phyloP scores from a whole-genome alignment of 2,797 vertebrate genomes.

The Oryzias sinensis region DNA sequence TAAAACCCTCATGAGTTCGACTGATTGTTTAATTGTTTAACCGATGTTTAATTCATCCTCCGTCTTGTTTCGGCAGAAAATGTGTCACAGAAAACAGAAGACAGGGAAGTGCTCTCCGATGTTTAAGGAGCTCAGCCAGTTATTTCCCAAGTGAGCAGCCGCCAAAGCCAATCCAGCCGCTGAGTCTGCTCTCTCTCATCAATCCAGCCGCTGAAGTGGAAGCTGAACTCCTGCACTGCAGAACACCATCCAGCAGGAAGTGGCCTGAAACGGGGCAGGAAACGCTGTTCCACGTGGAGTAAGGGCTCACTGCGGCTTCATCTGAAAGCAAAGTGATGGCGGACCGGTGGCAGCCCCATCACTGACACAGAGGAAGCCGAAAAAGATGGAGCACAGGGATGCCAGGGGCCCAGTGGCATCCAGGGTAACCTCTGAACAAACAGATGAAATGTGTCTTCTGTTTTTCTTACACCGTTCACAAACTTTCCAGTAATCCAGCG shows the following conservation, averaged over 20 bases:
- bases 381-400: too few species aligned
- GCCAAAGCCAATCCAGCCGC: neutral
- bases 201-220: neutral
- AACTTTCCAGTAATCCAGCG: too few species aligned
- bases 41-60: neutral
- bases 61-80: neutral
- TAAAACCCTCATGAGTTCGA: conserved; percentile 6
- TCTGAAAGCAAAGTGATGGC: too few species aligned
- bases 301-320: too few species aligned
- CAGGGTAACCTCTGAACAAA: too few species aligned
- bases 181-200: neutral
- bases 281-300: too few species aligned
- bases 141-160: conserved; percentile 8
- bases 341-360: too few species aligned
- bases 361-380: too few species aligned
- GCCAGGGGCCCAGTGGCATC: too few species aligned
- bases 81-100: neutral
- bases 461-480: too few species aligned
- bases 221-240: neutral
- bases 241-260: neutral
- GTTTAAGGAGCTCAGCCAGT: neutral
- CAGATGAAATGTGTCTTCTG: too few species aligned
- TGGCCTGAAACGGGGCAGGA: too few species aligned
- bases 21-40: conserved; percentile 12
- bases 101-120: conserved; percentile 2